Evolutionary conservation across 1,140 invertebrate species (phyloP).

Genomic region (Bathynomus jamesi): DNA sequence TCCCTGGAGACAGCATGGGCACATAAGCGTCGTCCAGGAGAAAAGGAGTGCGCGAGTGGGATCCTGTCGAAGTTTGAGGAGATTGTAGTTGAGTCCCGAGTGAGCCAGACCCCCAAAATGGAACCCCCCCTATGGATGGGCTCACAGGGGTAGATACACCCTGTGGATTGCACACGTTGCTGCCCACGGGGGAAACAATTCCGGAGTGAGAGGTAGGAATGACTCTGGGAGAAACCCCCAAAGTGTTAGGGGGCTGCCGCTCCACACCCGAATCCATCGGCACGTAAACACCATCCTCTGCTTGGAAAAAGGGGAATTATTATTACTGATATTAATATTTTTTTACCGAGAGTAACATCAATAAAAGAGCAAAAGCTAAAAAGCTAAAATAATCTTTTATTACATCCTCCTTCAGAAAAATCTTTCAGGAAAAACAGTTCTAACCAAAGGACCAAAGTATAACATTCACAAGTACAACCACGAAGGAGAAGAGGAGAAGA

Average conservation of each 20-base stretch:
- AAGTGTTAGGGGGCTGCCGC: background rate
- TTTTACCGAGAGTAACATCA: no score
- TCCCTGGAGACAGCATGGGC: background rate
- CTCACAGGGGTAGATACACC: background rate
- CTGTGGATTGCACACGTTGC: background rate
- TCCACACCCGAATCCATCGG: no score
- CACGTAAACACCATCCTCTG: no score
- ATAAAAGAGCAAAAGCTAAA: no score
- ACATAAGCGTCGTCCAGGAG: background rate
- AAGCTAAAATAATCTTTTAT: no score
- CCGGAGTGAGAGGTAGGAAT: background rate
- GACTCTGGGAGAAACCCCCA: background rate
- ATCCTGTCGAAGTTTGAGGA: background rate
- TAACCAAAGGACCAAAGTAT: no score
- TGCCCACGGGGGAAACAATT: background rate
- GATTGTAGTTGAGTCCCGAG: background rate
- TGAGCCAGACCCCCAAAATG: background rate
- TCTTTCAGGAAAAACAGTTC: no score
- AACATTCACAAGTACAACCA: no score
- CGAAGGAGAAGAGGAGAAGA: no score
- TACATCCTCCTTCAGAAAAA: no score
- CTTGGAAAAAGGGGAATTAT: no score
- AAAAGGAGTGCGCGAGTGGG: background rate
- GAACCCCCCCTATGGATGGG: background rate
- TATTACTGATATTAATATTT: no score